Evolutionary conservation across 2,888 invertebrate species (phyloP).

Genomic region (Meiosimyza platycephala): DNA sequence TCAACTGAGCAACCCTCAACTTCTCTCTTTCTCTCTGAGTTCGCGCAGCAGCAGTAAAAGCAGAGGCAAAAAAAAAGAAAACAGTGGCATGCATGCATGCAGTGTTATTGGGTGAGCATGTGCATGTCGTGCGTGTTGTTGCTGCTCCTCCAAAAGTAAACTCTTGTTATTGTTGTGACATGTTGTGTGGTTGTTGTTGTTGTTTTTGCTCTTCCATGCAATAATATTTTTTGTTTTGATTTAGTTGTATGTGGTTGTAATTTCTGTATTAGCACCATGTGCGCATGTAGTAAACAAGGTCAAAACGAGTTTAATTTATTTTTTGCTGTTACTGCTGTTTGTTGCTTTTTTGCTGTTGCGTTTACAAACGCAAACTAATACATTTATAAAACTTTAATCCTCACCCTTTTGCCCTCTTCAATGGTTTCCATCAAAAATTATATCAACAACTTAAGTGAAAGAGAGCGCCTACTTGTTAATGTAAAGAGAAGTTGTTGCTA

Average conservation of each 20-base stretch:
- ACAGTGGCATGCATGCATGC: too few relatives aligned
- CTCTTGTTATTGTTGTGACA: too few relatives aligned
- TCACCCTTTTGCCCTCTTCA: background rate
- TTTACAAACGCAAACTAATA: background rate
- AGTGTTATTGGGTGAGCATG: too few relatives aligned
- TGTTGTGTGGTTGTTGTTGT: background rate
- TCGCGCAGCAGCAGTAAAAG: too few relatives aligned
- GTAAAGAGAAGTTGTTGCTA: too few relatives aligned
- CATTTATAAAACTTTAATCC: background rate
- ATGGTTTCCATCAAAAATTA: too few relatives aligned
- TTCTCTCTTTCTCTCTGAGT: too few relatives aligned
- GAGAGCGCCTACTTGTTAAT: too few relatives aligned
- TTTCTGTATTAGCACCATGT: constrained; percentile 19
- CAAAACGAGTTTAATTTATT: constrained; percentile 53
- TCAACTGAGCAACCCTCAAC: too few relatives aligned
- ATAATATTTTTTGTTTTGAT: constrained; percentile 13
- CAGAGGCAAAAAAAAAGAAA: too few relatives aligned
- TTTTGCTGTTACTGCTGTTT: background rate
- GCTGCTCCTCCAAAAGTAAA: background rate
- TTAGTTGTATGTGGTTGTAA: constrained; percentile 1
- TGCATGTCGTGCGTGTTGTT: too few relatives aligned
- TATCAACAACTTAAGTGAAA: too few relatives aligned
- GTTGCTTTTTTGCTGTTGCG: background rate
- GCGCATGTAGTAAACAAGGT: constrained; percentile 55
- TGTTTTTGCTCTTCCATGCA: constrained; percentile 30